These are phyloP conservation scores for Coreius guichenoti DNA, from an alignment of 2,797 vertebrate genomes.

Conservation along the genomic window DNA sequence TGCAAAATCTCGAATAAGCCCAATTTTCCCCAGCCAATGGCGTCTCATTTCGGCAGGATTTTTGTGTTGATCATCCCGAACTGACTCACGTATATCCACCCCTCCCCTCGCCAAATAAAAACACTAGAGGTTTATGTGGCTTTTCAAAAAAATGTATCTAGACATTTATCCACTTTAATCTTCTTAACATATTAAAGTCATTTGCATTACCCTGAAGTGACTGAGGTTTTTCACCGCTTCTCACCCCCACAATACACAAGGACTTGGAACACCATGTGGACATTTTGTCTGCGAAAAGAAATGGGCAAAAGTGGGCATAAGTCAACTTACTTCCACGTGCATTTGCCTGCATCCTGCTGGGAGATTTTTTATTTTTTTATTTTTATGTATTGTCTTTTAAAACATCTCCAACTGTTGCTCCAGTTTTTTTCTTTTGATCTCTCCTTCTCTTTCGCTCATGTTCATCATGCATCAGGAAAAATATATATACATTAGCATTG, in stretches of 20 bases:
- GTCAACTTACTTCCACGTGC: constrained; percentile 73
- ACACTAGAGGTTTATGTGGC: constrained; percentile 85
- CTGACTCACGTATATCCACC: constrained; percentile 79
- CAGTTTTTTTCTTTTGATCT: neutral
- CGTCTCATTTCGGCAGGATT: constrained; percentile 70
- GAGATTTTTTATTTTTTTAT: constrained; percentile 13
- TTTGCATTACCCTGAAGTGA: constrained; percentile 85
- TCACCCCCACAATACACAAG: constrained; percentile 80
- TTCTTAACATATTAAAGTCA: constrained; percentile 90
- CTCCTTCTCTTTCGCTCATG: neutral
- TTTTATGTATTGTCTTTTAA: constrained; percentile 38
- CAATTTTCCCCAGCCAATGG: constrained; percentile 82
- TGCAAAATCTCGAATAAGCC: constrained; percentile 84
- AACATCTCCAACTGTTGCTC: constrained; percentile 71
- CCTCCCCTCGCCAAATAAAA: constrained; percentile 74
- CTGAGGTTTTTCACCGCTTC: constrained; percentile 78
- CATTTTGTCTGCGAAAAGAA: constrained; percentile 73
- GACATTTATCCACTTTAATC: constrained; percentile 90
- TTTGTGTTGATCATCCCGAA: constrained; percentile 83
- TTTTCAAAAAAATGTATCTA: constrained; percentile 85
- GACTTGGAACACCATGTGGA: constrained; percentile 79
- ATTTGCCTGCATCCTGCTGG: constrained; percentile 63
- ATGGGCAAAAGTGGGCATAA: constrained; percentile 79
- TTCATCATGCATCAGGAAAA: neutral
- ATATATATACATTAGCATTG: neutral